Evolutionary conservation across 2,888 invertebrate species (phyloP), one percentile per base, ranked within the genome.

Genomic region (Sesia bembeciformis): DNA sequence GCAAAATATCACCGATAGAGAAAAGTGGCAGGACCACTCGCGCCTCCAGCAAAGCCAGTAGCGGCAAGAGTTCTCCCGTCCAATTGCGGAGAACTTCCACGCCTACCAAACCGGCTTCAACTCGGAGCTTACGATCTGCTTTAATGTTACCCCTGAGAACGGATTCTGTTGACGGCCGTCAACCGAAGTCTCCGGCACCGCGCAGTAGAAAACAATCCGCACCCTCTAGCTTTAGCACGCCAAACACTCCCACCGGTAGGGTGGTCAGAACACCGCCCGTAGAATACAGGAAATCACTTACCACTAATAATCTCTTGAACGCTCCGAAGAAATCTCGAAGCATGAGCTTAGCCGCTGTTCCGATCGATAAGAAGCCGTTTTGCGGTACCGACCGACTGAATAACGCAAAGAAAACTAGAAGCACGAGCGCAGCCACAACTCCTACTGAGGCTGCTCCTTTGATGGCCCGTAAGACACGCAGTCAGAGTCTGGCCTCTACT

Each of bases 271-370:
- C 85, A 3, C 85, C 84, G 42, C 79, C 78, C 5, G 68, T 59
- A 7, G 79, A 84, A 52, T 63, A 74, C 53, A 72, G 72, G 52
- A 84, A 83, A 59, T 79, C 83, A 4, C 72, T 80, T 61, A 74
- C 81, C 6, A 66, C 79, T 40, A 63, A 72, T 52, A 60, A 68
- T 4, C 61, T 71, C 51, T 42, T 64, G 7, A 72, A 66, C 56
- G 59, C 72, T 4, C 81, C 86, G n/a, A 89, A 88, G 62, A 89
- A 89, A 57, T 81, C 86, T 3, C 71, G 86, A 40, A 87, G 86
- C 68, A 83, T 81, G 84, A 89, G 85, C 56, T 61, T 86, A 55
- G 84, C 85, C 49, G 63, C 61, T 53, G 67, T 63, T 40, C 74
- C 66, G 53, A 73, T 70, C 49, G 77, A 77, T 0, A 76, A 72